Evolutionary conservation across 2,113 vertebrate genomes (phyloP).

Genomic region (Zapornia atra): DNA sequence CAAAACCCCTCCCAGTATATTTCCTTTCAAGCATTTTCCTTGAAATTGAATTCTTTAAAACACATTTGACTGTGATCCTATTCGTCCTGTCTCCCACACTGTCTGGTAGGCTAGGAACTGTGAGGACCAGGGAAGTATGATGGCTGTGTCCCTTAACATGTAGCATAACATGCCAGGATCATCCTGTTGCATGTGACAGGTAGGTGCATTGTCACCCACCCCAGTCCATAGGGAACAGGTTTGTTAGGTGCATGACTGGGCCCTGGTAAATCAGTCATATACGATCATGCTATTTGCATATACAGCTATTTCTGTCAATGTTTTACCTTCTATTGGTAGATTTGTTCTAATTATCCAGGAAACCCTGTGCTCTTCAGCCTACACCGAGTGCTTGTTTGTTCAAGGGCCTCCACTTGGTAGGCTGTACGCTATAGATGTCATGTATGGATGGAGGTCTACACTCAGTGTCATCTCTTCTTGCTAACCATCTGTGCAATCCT

Average conservation of each 20-base stretch:
- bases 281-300: rapidly evolving
- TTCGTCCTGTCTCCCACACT: background rate
- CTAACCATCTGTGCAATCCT: background rate
- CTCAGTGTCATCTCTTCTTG: background rate
- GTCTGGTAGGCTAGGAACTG: rapidly evolving
- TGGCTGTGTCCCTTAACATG: background rate
- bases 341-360: background rate
- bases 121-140: background rate
- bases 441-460: background rate
- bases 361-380: background rate
- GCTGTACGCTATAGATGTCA: background rate
- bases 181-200: background rate
- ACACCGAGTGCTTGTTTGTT: background rate
- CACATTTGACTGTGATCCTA: background rate
- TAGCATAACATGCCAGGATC: background rate
- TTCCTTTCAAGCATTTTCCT: background rate
- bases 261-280: background rate
- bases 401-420: background rate
- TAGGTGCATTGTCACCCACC: background rate
- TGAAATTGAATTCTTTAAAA: background rate
- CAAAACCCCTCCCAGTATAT: no score
- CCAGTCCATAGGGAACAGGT: background rate
- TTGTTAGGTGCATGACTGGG: background rate
- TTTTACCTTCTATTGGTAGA: background rate
- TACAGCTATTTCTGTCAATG: background rate